Evolutionary conservation across 1,140 invertebrate genomes (phyloP).

Genomic region (Drosophila simulans): DNA sequence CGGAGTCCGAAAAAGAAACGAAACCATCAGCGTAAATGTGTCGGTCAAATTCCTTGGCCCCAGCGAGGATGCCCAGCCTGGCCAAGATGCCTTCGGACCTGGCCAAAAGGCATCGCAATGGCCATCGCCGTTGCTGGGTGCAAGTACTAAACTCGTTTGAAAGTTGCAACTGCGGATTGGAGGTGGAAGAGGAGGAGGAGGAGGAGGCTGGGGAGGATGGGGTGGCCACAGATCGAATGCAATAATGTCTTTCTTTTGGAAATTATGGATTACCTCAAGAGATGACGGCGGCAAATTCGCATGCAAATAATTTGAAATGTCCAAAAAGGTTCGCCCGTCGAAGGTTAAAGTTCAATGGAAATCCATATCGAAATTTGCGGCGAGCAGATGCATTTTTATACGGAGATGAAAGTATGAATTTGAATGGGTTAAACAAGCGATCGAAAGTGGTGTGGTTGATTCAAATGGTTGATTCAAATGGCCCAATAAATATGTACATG

Average conservation of each 20-base stretch:
- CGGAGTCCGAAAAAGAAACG: conserved; percentile 26
- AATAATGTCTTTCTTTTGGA: conserved; percentile 51
- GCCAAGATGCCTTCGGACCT: conserved; percentile 42
- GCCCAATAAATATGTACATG: too few relatives aligned
- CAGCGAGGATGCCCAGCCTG: conserved; percentile 33
- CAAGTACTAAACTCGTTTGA: conserved; percentile 74
- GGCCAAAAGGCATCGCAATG: conserved; percentile 35
- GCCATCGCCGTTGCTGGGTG: conserved; percentile 21
- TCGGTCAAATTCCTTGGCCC: conserved; percentile 64
- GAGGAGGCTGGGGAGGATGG: not conserved
- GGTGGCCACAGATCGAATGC: conserved; percentile 17
- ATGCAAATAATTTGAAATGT: conserved; percentile 19
- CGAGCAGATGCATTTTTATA: not conserved
- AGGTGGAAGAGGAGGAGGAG: not conserved
- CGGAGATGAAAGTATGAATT: conserved; percentile 7
- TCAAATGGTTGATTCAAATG: too few relatives aligned
- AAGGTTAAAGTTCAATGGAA: conserved; percentile 24
- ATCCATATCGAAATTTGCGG: conserved; percentile 5
- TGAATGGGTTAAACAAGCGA: not conserved
- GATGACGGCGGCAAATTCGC: conserved; percentile 42
- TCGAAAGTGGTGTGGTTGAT: not conserved
- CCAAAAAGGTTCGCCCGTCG: conserved; percentile 7
- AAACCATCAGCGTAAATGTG: conserved; percentile 52
- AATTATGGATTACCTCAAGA: conserved; percentile 62
- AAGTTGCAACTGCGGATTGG: conserved; percentile 66